These are phyloP conservation scores for Eucera pruinosa DNA, from an alignment of 2,888 invertebrate genomes.

Conservation along the genomic window DNA sequence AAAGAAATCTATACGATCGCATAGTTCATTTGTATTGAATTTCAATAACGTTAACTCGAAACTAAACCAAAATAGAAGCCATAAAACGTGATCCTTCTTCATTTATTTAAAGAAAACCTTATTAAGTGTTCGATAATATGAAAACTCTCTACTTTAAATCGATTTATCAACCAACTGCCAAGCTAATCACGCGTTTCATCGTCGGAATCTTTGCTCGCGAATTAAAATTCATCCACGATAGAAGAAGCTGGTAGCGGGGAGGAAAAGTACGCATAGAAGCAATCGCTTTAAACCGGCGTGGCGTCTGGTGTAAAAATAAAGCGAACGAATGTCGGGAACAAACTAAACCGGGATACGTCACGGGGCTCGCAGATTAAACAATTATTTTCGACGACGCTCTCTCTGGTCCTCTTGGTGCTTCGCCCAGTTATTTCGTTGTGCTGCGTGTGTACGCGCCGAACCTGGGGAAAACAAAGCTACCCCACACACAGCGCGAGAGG, in stretches of 20 bases:
- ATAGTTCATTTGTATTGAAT: too few species aligned
- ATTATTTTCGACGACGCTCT: conserved; percentile 51
- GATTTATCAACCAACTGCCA: too few species aligned
- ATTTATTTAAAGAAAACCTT: too few species aligned
- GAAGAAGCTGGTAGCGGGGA: not conserved
- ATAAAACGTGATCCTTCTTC: too few species aligned
- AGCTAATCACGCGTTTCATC: too few species aligned
- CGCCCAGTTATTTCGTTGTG: conserved; percentile 37
- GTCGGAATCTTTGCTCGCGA: not conserved
- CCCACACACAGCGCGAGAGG: not conserved
- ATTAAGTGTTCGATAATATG: too few species aligned
- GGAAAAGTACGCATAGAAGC: not conserved
- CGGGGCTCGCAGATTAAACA: conserved; percentile 40
- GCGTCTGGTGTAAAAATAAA: conserved; percentile 34
- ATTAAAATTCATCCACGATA: conserved; percentile 3
- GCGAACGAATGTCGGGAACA: conserved; percentile 3
- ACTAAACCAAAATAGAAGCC: too few species aligned
- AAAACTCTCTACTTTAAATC: too few species aligned
- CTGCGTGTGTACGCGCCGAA: conserved; percentile 11
- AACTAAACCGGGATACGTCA: conserved; percentile 27
- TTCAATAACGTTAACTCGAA: too few species aligned
- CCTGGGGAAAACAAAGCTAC: conserved; percentile 39
- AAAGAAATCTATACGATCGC: too few species aligned
- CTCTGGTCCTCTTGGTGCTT: conserved; percentile 12
- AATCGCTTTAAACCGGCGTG: conserved; percentile 31